Percentiles rank a stretch among this genome's conserved stretches.
These are phyloP conservation scores for Gonatopus flavifemur DNA, from an alignment of 1,140 invertebrate species.

Conservation along the genomic window DNA sequence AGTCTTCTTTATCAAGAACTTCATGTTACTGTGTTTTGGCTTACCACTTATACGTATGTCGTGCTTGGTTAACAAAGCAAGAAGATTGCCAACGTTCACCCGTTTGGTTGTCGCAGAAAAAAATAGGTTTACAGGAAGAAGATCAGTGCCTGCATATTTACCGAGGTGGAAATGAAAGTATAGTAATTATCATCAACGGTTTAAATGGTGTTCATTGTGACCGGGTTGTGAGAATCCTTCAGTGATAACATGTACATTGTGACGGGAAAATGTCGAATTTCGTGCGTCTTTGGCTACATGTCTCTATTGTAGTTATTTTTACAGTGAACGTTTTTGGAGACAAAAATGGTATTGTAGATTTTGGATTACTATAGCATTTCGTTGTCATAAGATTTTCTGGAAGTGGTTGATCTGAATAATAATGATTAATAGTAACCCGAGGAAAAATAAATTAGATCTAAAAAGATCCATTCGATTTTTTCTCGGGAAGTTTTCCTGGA, in stretches of 20 bases:
- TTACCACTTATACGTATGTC: too few species aligned
- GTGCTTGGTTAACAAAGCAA: conserved; percentile 44
- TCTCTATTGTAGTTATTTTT: not conserved
- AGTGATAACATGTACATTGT: conserved; percentile 17
- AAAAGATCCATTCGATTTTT: too few species aligned
- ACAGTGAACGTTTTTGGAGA: not conserved
- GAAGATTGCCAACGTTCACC: conserved; percentile 15
- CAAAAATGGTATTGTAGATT: too few species aligned
- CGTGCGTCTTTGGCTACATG: not conserved
- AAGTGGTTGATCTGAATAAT: too few species aligned
- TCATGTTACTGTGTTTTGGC: too few species aligned
- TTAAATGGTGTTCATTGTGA: conserved; percentile 25
- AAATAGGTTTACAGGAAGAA: conserved; percentile 5
- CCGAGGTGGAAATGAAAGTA: conserved; percentile 17
- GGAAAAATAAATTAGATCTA: too few species aligned
- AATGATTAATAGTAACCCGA: too few species aligned
- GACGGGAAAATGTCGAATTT: conserved; percentile 28
- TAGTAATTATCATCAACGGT: conserved; percentile 28
- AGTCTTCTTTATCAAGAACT: too few species aligned
- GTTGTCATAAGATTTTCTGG: too few species aligned
- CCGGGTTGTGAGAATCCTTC: conserved; percentile 2
- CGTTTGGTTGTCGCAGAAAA: not conserved
- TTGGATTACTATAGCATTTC: too few species aligned
- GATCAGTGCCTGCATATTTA: not conserved
- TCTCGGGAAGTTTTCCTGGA: too few species aligned